Conservation (phyloP, 1,140 invertebrate species). For the Anastrepha obliqua region DNA sequence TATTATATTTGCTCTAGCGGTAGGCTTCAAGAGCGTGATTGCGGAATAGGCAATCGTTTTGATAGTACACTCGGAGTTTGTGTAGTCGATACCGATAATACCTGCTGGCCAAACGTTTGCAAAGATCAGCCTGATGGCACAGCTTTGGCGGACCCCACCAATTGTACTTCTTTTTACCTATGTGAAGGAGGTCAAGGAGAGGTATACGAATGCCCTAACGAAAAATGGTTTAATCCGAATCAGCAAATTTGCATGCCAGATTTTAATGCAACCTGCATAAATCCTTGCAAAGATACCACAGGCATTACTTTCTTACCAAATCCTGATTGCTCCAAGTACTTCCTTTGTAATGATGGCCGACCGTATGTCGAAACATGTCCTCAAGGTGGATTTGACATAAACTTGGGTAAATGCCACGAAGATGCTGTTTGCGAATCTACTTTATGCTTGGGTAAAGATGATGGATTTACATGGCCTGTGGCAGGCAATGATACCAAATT, state of each 20-base stretch:
- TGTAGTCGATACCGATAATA: conserved; percentile 58
- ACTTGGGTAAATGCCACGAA: conserved; percentile 23
- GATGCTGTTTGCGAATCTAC: conserved; percentile 50
- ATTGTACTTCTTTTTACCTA: conserved; percentile 63
- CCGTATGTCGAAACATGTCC: conserved; percentile 62
- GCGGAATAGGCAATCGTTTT: conserved; percentile 65
- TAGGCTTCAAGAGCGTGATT: conserved; percentile 60
- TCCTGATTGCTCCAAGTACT: conserved; percentile 68
- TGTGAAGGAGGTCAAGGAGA: conserved; percentile 63
- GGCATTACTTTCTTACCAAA: conserved; percentile 61
- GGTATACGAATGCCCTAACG: conserved; percentile 55
- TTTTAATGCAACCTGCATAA: conserved; percentile 63
- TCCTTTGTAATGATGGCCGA: conserved; percentile 63
- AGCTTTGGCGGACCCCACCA: conserved; percentile 57
- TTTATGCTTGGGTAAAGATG: neutral
- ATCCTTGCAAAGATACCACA: conserved; percentile 59
- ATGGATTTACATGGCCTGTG: neutral
- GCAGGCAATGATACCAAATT: conserved; percentile 37
- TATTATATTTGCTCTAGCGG: conserved; percentile 64
- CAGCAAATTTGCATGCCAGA: conserved; percentile 60
- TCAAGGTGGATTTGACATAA: conserved; percentile 53
- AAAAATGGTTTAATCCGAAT: conserved; percentile 61
- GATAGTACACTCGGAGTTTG: conserved; percentile 60
- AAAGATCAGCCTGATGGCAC: conserved; percentile 62
- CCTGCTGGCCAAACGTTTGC: conserved; percentile 59